These are phyloP conservation scores for Germaria angustata DNA, from an alignment of 2,888 invertebrate species.

Conservation along the genomic window DNA sequence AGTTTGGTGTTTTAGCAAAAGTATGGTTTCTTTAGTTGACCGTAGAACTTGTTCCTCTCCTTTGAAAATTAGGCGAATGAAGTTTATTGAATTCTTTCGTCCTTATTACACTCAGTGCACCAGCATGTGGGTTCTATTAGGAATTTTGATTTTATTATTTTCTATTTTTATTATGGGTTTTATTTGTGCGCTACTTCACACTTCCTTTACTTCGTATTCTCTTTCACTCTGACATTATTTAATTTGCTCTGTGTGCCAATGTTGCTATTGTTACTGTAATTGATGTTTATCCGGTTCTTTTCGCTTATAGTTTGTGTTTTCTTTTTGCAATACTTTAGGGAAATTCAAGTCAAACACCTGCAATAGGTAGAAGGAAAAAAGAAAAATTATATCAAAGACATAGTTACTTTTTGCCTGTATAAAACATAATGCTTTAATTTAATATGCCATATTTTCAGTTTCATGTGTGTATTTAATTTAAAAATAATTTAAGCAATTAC, in stretches of 20 bases:
- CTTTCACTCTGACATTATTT: slow-evolving; percentile 28
- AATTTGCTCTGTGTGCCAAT: slow-evolving; percentile 31
- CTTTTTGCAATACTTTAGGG: slow-evolving; percentile 47
- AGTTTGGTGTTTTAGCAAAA: background rate
- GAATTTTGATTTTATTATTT: background rate
- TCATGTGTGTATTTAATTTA: background rate
- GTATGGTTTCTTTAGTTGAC: background rate
- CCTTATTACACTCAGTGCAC: slow-evolving; percentile 28
- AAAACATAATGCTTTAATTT: background rate
- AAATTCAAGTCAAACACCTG: slow-evolving; percentile 55
- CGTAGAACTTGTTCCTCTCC: slow-evolving; percentile 10
- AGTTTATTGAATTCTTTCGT: slow-evolving; percentile 13
- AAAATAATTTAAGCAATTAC: background rate
- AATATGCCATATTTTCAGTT: background rate
- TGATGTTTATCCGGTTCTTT: slow-evolving; percentile 8
- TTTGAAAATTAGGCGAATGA: background rate
- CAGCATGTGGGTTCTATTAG: slow-evolving; percentile 27
- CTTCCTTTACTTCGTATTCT: slow-evolving; percentile 14
- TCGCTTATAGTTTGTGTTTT: slow-evolving; percentile 18
- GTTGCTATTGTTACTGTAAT: background rate
- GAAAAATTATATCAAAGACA: background rate
- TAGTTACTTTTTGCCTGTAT: background rate
- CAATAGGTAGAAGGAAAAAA: slow-evolving; percentile 34
- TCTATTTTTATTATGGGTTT: too few species aligned
- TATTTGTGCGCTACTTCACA: slow-evolving; percentile 37